Conservation (phyloP, 1,140 invertebrate genomes). For the Octopus bimaculoides region DNA sequence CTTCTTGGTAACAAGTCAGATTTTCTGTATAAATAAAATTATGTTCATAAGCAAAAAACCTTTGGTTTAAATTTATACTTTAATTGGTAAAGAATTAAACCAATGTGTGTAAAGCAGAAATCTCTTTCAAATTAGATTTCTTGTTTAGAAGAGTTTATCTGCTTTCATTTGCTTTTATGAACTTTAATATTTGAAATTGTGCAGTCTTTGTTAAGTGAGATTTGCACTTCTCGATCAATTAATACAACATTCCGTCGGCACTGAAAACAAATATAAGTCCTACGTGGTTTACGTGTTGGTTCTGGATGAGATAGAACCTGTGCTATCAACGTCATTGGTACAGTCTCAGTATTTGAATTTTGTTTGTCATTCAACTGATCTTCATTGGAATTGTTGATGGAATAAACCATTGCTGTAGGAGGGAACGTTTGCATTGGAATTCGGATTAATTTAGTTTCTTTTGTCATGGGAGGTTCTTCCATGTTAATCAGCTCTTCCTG, state of each 20-base stretch:
- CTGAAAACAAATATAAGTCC: conserved; percentile 47
- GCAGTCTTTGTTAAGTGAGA: background rate
- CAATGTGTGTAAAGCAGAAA: too few species aligned
- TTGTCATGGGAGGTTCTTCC: conserved; percentile 28
- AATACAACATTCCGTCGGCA: conserved; percentile 43
- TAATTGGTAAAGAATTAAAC: too few species aligned
- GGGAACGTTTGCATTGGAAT: conserved; percentile 82
- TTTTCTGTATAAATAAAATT: too few species aligned
- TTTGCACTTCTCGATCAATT: conserved; percentile 45
- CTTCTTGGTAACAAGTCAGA: too few species aligned
- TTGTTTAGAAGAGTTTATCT: background rate
- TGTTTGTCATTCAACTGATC: conserved; percentile 31
- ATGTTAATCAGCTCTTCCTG: conserved; percentile 52
- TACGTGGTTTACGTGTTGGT: conserved; percentile 30
- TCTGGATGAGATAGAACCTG: conserved; percentile 81
- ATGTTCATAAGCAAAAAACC: too few species aligned
- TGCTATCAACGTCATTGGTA: conserved; percentile 89
- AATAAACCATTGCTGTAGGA: conserved; percentile 85
- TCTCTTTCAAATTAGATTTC: conserved; percentile 3
- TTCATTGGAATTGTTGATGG: conserved; percentile 63
- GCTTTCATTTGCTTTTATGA: conserved; percentile 6
- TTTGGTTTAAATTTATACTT: too few species aligned
- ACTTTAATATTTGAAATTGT: background rate
- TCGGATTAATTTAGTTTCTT: conserved; percentile 68
- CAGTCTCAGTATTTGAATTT: conserved; percentile 66